A percentile compares a stretch with the other conserved stretches of the same genome.
Evolutionary conservation across 2,113 vertebrate genomes (phyloP).

Genomic region (Typhlomys cinereus): DNA sequence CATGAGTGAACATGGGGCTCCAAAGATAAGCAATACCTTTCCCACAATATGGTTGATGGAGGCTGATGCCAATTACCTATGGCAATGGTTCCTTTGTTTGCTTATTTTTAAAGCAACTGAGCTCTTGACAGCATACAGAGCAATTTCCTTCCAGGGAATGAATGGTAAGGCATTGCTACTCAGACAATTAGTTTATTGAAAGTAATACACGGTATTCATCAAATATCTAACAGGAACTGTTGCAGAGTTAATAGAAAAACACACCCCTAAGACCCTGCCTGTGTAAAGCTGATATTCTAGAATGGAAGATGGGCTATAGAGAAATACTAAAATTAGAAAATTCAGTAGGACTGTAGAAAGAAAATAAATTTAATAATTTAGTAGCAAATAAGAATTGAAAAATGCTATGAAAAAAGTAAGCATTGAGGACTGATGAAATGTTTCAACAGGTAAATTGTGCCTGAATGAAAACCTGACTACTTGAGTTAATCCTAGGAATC

Average conservation of each 20-base stretch:
- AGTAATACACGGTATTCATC: not conserved
- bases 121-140: too few species aligned
- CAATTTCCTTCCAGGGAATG: not conserved
- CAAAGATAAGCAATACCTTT: not conserved
- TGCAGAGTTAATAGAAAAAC: not conserved
- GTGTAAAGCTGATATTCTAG: not conserved
- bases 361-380: too few species aligned
- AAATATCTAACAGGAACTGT: not conserved
- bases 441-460: too few species aligned
- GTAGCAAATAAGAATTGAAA: not conserved
- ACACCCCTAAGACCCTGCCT: too few species aligned
- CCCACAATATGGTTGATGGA: not conserved
- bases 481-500: too few species aligned
- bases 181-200: not conserved
- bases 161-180: not conserved
- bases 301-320: not conserved
- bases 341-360: too few species aligned
- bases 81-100: not conserved
- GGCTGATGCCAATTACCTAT: not conserved
- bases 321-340: not conserved
- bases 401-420: not conserved
- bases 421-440: too few species aligned
- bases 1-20: not conserved
- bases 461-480: too few species aligned
- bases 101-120: not conserved